Conservation (phyloP, 2,888 invertebrate genomes). For the Hofmannophila pseudospretella region DNA sequence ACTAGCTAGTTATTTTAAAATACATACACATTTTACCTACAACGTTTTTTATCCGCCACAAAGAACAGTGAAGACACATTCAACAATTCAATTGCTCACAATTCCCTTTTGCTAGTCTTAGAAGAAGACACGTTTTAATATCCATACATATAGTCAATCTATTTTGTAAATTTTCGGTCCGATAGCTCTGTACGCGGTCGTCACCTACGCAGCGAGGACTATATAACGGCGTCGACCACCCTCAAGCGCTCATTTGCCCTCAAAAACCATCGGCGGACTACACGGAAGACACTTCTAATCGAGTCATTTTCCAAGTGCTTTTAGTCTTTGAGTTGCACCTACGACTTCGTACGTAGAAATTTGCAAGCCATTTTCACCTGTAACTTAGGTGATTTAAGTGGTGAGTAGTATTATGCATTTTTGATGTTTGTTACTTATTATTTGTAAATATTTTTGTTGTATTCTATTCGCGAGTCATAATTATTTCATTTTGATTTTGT, state of each 20-base stretch:
- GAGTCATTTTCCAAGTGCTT: neutral
- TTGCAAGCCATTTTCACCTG: neutral
- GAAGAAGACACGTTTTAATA: no score
- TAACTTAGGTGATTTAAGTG: neutral
- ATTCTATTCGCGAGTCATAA: neutral
- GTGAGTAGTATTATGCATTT: neutral
- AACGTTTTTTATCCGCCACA: no score
- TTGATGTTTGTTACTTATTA: neutral
- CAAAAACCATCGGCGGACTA: conserved; percentile 40
- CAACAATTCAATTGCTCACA: no score
- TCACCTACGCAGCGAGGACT: conserved; percentile 45
- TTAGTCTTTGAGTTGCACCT: neutral
- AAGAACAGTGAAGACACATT: no score
- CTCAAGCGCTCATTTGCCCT: conserved; percentile 60
- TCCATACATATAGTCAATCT: neutral
- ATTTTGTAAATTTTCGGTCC: no score
- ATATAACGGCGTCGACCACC: conserved; percentile 52
- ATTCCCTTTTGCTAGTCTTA: no score
- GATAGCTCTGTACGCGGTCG: conserved; percentile 22
- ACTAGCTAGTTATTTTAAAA: no score
- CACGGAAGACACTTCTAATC: conserved; percentile 30
- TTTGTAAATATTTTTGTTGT: neutral
- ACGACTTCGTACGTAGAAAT: neutral
- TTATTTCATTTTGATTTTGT: no score
- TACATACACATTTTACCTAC: no score